Evolutionary conservation across 64 coral and sea anemone genomes (phyloP), one percentile per base, ranked within the genome.

Genomic region (Stichodactyla mertensii): DNA sequence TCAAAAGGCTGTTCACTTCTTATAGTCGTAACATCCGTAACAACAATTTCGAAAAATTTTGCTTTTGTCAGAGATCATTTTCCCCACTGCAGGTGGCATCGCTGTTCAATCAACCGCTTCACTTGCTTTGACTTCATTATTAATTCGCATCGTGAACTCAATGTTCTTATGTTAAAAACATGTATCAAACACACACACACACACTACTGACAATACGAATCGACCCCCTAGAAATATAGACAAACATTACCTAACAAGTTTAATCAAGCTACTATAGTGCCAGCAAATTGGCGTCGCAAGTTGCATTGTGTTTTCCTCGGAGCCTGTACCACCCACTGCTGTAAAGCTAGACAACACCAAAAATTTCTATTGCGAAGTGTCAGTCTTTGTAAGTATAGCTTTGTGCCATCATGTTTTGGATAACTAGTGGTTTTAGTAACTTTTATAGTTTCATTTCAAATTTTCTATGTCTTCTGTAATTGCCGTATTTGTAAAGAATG

Each of bases 81-180:
- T 45, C 36, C 36, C 36, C 0, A 45, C 36, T 2, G 10, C 62
- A 66, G 62, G 62, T 66, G 62, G 62, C 12, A 66, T 66, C 62
- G 19, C 6, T 66, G 62, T 6, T n/a, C 62, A 66, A 66, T 13
- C 62, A 66, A n/a, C 62, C 62, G 62, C 19, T 66, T 66, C 62
- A 66, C 18, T 66, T 66, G 62, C 7, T n/a, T 66, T 66, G 19
- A n/a, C 59, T 66, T 66, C 19, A 22, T 66, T 66, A 66, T 9
- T 66, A 66, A 66, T 66, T 66, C 19, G n/a, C n/a, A 66, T 66
- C 62, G 8, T n/a, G 62, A 66, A n/a, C 20, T 7, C 62, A 66
- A 66, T 66, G 62, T 66, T 66, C 62, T 66, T 66, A 66, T 66
- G 62, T n/a, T 66, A 66, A 18, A 66, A 66, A 66, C 62, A 66